Conservation (phyloP, 2,888 invertebrate species). For the Eristalinus aeneus region DNA sequence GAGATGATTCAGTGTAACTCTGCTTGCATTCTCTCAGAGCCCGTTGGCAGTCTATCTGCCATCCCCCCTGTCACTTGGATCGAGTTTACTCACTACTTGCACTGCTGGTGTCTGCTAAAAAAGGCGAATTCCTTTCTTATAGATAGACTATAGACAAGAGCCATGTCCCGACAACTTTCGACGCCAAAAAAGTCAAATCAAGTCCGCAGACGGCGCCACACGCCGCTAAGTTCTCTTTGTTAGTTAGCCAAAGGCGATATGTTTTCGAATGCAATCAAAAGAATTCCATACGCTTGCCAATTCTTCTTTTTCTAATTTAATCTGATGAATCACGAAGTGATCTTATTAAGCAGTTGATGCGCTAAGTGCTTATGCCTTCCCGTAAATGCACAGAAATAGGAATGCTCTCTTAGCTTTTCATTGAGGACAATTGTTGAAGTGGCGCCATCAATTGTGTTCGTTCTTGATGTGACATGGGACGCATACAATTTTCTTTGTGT, state of each 20-base stretch:
- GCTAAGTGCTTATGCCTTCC: neutral
- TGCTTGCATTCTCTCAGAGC: constrained; percentile 16
- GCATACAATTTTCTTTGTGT: neutral
- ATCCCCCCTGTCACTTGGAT: constrained; percentile 28
- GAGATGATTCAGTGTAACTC: constrained; percentile 16
- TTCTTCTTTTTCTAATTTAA: constrained; percentile 59
- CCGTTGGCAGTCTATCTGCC: constrained; percentile 17
- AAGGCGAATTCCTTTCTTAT: neutral
- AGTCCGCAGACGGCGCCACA: constrained; percentile 50
- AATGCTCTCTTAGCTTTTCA: constrained; percentile 2
- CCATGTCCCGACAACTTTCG: constrained; percentile 44
- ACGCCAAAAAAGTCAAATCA: constrained; percentile 10
- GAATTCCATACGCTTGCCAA: constrained; percentile 59
- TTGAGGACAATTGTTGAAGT: constrained; percentile 38
- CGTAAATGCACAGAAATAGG: neutral
- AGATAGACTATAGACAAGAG: constrained; percentile 47
- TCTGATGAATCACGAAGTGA: constrained; percentile 61
- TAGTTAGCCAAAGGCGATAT: constrained; percentile 48
- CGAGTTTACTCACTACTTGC: constrained; percentile 27
- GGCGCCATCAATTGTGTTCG: constrained; percentile 54
- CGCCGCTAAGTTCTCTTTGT: constrained; percentile 55
- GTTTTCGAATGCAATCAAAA: constrained; percentile 54
- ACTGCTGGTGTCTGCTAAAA: constrained; percentile 24
- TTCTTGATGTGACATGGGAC: constrained; percentile 21
- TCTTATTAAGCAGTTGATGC: constrained; percentile 33